Evolutionary conservation across 2,113 vertebrate genomes (phyloP).

Genomic region (Bufo gargarizans): DNA sequence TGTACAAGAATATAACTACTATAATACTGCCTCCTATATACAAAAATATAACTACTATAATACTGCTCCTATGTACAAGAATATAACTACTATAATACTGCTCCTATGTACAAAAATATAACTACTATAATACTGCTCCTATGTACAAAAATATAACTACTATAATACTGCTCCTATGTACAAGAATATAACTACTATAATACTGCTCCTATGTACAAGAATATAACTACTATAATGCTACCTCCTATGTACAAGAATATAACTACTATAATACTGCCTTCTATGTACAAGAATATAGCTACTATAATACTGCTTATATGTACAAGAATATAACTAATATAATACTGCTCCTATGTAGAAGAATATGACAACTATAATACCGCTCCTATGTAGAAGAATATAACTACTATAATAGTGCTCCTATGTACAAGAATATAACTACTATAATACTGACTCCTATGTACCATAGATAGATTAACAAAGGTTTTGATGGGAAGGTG

Average conservation of each 20-base stretch:
- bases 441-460: too few relatives aligned
- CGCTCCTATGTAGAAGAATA: background rate
- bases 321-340: too few relatives aligned
- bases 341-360: background rate
- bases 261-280: background rate
- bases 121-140: background rate
- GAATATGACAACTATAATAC: conserved; percentile 1
- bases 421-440: background rate
- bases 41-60: too few relatives aligned
- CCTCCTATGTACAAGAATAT: background rate
- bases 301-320: background rate
- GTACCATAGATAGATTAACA: too few relatives aligned
- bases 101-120: background rate
- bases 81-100: conserved; percentile 1
- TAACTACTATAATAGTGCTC: background rate
- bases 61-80: background rate
- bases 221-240: background rate
- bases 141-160: background rate
- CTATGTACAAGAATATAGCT: background rate
- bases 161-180: too few relatives aligned
- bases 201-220: background rate
- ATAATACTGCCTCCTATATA: background rate
- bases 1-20: background rate
- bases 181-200: conserved; percentile 7
- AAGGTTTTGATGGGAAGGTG: too few relatives aligned